These are phyloP conservation scores for Drosophila sordidula DNA, from an alignment of 2,888 invertebrate genomes.

Conservation along the genomic window DNA sequence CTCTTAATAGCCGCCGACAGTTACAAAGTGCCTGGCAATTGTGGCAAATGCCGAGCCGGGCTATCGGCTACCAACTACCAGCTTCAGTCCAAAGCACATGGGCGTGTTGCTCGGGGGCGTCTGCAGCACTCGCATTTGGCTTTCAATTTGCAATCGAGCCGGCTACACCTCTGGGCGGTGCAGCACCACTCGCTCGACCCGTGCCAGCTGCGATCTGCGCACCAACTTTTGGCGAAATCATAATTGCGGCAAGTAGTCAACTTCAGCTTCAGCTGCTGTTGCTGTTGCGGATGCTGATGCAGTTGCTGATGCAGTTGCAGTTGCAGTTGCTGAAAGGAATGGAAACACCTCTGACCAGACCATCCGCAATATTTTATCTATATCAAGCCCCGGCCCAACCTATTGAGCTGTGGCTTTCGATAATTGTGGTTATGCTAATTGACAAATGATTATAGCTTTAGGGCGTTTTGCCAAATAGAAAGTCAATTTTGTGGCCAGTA, in stretches of 20 bases:
- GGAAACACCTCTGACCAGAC: constrained; percentile 20
- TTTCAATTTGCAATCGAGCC: constrained; percentile 70
- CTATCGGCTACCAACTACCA: constrained; percentile 10
- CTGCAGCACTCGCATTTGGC: constrained; percentile 55
- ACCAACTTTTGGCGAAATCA: constrained; percentile 55
- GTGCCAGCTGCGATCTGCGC: constrained; percentile 19
- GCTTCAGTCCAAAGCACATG: constrained; percentile 30
- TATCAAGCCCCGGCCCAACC: background rate
- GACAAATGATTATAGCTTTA: constrained; percentile 24
- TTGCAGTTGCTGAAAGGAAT: constrained; percentile 10
- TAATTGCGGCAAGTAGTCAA: constrained; percentile 64
- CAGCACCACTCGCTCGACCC: constrained; percentile 24
- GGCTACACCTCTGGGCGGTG: constrained; percentile 71
- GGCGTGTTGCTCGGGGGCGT: constrained; percentile 73
- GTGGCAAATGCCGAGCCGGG: constrained; percentile 66
- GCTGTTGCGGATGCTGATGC: background rate
- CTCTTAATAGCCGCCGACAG: constrained; percentile 84
- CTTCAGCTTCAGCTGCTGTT: background rate
- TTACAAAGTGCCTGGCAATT: constrained; percentile 84
- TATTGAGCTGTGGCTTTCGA: constrained; percentile 13
- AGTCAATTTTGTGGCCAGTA: background rate
- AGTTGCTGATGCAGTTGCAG: constrained; percentile 1
- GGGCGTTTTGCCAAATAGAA: constrained; percentile 22
- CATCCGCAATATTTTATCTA: constrained; percentile 18
- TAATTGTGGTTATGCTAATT: constrained; percentile 35